Evolutionary conservation across 2,888 invertebrate species (phyloP).

Genomic region (Lepidocyrtoides sp.): DNA sequence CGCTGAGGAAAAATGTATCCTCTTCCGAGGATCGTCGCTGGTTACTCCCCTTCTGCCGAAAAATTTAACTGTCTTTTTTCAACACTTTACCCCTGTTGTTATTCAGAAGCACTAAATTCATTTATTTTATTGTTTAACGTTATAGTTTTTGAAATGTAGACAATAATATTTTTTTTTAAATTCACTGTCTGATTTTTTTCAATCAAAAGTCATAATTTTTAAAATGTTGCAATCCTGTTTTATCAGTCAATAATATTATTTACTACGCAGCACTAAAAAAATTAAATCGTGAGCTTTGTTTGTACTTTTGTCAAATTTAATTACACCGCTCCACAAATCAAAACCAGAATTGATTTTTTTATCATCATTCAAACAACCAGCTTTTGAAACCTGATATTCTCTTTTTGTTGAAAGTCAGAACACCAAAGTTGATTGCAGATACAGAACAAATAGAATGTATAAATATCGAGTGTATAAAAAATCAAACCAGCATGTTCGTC

Average conservation of each 20-base stretch:
- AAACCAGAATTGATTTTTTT: slow-evolving; percentile 36
- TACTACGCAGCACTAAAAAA: slow-evolving; percentile 25
- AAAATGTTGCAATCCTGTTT: slow-evolving; percentile 23
- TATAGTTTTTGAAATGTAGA: neutral
- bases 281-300: slow-evolving; percentile 25
- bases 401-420: slow-evolving; percentile 11
- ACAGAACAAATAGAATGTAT: neutral
- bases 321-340: slow-evolving; percentile 29
- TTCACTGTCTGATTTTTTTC: slow-evolving; percentile 9
- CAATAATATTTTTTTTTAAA: neutral
- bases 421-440: neutral
- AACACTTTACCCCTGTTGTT: neutral
- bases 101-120: neutral
- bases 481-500: slow-evolving; percentile 6
- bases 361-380: slow-evolving; percentile 46
- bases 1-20: slow-evolving; percentile 71
- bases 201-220: neutral
- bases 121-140: neutral
- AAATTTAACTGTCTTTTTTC: slow-evolving; percentile 7
- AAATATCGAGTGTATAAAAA: neutral
- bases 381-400: slow-evolving; percentile 43
- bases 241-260: neutral
- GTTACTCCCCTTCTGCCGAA: neutral
- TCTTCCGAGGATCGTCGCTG: slow-evolving; percentile 43
- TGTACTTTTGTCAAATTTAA: slow-evolving; percentile 7